Conservation (phyloP, 2,888 invertebrate genomes). For the Zaprionus obscuricornis region DNA sequence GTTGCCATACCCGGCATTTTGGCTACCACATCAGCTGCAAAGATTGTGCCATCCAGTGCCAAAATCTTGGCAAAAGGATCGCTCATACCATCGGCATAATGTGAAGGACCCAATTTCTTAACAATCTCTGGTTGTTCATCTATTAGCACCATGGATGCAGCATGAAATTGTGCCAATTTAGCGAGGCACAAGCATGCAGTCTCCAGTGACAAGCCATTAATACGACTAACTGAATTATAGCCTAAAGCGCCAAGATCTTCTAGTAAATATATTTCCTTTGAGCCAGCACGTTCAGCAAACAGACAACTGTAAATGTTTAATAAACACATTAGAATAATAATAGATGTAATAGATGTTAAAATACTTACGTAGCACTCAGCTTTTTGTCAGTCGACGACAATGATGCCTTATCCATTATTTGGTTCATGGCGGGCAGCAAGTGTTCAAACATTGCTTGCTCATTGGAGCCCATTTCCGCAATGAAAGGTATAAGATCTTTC, state of each 20-base stretch:
- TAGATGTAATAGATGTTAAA: no score
- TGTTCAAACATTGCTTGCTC: conserved; percentile 64
- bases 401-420: conserved; percentile 33
- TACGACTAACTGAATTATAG: conserved; percentile 84
- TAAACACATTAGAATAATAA: not conserved
- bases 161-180: conserved; percentile 85
- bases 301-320: conserved; percentile 61
- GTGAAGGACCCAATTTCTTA: conserved; percentile 37
- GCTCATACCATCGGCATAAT: conserved; percentile 46
- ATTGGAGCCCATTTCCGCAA: conserved; percentile 63
- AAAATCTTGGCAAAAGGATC: conserved; percentile 43
- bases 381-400: conserved; percentile 35
- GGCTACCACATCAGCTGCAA: conserved; percentile 41
- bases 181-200: conserved; percentile 84
- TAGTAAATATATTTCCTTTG: conserved; percentile 70
- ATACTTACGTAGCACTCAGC: conserved; percentile 60
- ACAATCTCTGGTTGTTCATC: conserved; percentile 49
- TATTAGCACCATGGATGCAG: conserved; percentile 84
- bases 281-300: conserved; percentile 39
- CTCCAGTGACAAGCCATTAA: conserved; percentile 84
- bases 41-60: conserved; percentile 52
- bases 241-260: conserved; percentile 83
- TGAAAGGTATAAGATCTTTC: conserved; percentile 64
- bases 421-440: conserved; percentile 63
- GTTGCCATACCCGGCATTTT: conserved; percentile 78